Evolutionary conservation across 2,888 invertebrate genomes (phyloP).

Genomic region (Trachelus troglodyta): DNA sequence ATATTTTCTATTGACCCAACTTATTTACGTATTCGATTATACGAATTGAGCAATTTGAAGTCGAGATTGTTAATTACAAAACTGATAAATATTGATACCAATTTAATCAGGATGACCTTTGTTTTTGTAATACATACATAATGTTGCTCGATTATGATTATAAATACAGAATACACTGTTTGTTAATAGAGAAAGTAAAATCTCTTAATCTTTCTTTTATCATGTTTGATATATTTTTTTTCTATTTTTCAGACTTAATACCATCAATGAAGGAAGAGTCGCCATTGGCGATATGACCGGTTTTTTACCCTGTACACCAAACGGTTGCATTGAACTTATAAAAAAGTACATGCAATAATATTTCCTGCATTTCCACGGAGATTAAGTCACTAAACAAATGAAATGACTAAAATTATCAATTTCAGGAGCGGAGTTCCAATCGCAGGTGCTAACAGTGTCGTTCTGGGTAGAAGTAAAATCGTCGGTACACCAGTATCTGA

Average conservation of each 20-base stretch:
- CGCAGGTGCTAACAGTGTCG: slow-evolving; percentile 88
- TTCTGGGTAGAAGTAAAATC: slow-evolving; percentile 96
- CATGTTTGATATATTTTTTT: slow-evolving; percentile 20
- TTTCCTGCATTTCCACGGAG: background rate
- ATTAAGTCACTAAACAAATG: slow-evolving; percentile 6
- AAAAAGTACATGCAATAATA: slow-evolving; percentile 68
- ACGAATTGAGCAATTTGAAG: background rate
- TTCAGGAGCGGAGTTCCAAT: slow-evolving; percentile 78
- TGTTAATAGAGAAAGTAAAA: background rate
- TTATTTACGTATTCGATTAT: background rate
- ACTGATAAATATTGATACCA: slow-evolving; percentile 4
- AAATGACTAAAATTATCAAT: slow-evolving; percentile 7
- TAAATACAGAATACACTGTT: background rate
- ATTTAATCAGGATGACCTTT: slow-evolving; percentile 25
- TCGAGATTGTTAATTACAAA: background rate
- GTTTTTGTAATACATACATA: background rate
- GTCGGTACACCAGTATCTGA: slow-evolving; percentile 97
- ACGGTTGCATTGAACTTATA: slow-evolving; percentile 93
- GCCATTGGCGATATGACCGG: slow-evolving; percentile 90
- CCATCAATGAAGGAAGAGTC: slow-evolving; percentile 92
- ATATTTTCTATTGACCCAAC: background rate
- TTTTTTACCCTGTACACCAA: slow-evolving; percentile 96
- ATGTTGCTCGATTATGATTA: background rate
- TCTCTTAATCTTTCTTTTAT: slow-evolving; percentile 2
- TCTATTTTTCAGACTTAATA: slow-evolving; percentile 76